These are phyloP conservation scores for Gibbula magus DNA, from an alignment of 2,888 invertebrate genomes.

Conservation along the genomic window DNA sequence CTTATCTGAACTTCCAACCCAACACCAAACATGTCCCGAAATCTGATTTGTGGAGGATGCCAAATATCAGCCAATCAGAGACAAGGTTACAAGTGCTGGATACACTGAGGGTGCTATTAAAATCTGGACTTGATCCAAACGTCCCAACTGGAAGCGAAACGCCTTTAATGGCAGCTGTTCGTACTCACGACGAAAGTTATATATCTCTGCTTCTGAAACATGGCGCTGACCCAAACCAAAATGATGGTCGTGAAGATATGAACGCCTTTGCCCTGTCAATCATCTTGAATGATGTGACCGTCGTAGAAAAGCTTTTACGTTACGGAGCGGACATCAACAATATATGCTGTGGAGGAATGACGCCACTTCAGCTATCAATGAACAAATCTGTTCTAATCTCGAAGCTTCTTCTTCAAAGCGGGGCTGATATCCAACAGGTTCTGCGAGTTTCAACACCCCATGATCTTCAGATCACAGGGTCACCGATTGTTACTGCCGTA, in stretches of 20 bases:
- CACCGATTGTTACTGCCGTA: conserved; percentile 49
- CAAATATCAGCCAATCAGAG: conserved; percentile 23
- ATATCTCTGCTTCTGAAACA: conserved; percentile 45
- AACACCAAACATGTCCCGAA: conserved; percentile 24
- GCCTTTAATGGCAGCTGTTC: conserved; percentile 46
- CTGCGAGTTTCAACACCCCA: conserved; percentile 37
- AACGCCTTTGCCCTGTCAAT: conserved; percentile 52
- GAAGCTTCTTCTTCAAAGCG: conserved; percentile 50
- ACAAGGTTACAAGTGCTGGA: conserved; percentile 32
- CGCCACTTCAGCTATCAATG: conserved; percentile 52
- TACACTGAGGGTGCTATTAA: conserved; percentile 37
- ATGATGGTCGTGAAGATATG: conserved; percentile 40
- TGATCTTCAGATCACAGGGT: conserved; percentile 39
- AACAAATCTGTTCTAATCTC: conserved; percentile 50
- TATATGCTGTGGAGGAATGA: conserved; percentile 46
- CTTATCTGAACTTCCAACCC: conserved; percentile 28
- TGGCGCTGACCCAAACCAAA: conserved; percentile 48
- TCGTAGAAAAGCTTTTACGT: conserved; percentile 48
- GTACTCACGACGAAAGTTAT: conserved; percentile 47
- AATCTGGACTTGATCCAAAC: conserved; percentile 37
- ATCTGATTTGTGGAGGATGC: conserved; percentile 38
- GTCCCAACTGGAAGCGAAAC: conserved; percentile 36
- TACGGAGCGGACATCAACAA: conserved; percentile 47
- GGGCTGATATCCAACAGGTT: conserved; percentile 50
- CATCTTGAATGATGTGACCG: conserved; percentile 47